phyloP scores from a whole-genome alignment of 2,888 invertebrate species.

The Periphyllus acericola region DNA sequence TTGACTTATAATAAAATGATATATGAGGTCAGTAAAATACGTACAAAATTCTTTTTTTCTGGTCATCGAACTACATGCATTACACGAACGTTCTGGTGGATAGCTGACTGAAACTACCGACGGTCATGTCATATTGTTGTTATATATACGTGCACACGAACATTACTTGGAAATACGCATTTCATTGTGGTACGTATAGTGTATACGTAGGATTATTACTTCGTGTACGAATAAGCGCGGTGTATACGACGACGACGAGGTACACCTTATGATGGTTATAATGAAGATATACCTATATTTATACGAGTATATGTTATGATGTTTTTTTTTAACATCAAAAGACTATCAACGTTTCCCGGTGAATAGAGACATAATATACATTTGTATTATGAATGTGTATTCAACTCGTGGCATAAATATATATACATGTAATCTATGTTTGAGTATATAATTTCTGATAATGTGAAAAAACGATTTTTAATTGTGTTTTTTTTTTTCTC shows the following conservation, averaged over 20 bases:
- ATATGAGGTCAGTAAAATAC: constrained; percentile 39
- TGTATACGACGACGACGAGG: neutral
- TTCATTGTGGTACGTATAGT: constrained; percentile 41
- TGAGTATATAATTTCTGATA: constrained; percentile 13
- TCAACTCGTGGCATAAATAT: neutral
- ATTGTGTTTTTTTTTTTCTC: neutral
- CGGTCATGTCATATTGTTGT: constrained; percentile 40
- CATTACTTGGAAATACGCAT: constrained; percentile 55
- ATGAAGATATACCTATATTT: constrained; percentile 34
- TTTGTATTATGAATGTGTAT: neutral
- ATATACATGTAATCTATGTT: constrained; percentile 18
- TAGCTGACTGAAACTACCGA: constrained; percentile 46
- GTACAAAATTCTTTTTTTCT: constrained; percentile 42
- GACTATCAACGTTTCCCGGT: constrained; percentile 46
- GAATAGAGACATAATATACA: constrained; percentile 25
- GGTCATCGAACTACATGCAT: constrained; percentile 54
- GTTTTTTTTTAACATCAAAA: constrained; percentile 47
- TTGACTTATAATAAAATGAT: constrained; percentile 32
- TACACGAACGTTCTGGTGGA: constrained; percentile 49
- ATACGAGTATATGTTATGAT: neutral
- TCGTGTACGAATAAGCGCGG: constrained; percentile 49
- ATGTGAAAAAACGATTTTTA: constrained; percentile 35
- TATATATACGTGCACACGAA: constrained; percentile 19
- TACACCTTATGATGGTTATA: constrained; percentile 27
- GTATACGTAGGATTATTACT: constrained; percentile 33